Evolutionary conservation across 2,113 vertebrate species (phyloP).

Genomic region (Zosterops pallidus): DNA sequence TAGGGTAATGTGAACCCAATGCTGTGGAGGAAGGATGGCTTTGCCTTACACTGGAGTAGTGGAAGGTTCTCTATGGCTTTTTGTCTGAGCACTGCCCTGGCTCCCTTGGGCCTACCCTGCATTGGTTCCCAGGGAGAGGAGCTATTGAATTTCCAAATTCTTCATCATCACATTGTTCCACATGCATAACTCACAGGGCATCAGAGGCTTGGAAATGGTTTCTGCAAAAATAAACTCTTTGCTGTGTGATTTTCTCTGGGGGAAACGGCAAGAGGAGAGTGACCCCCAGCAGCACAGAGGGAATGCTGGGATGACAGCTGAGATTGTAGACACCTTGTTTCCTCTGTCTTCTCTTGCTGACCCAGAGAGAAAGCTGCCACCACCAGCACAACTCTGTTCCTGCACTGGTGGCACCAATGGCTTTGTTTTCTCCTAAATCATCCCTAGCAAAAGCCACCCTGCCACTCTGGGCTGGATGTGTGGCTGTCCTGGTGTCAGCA

Average conservation of each 20-base stretch:
- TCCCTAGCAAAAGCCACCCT: not conserved
- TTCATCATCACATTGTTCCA: not conserved
- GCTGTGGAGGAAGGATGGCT: not conserved
- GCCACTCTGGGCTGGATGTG: rapidly evolving
- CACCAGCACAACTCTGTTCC: not conserved
- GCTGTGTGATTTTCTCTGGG: not conserved
- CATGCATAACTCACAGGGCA: not conserved
- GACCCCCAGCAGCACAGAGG: not conserved
- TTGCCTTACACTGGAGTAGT: not conserved
- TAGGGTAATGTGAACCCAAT: not conserved
- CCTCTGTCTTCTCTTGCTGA: not conserved
- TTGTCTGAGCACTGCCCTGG: not conserved
- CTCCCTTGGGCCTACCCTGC: not conserved
- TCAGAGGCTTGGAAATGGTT: not conserved
- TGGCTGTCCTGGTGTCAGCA: not conserved
- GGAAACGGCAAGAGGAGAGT: rapidly evolving
- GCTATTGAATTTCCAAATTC: not conserved
- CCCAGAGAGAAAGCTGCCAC: not conserved
- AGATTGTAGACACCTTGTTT: not conserved
- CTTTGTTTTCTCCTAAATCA: not conserved
- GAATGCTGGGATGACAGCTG: rapidly evolving
- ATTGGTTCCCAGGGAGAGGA: not conserved
- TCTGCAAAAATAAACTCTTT: not conserved
- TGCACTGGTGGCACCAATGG: not conserved
- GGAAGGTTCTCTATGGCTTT: not conserved